phyloP scores from a whole-genome alignment of 1,140 invertebrate species.

The Caenorhabditis tropicalis region DNA sequence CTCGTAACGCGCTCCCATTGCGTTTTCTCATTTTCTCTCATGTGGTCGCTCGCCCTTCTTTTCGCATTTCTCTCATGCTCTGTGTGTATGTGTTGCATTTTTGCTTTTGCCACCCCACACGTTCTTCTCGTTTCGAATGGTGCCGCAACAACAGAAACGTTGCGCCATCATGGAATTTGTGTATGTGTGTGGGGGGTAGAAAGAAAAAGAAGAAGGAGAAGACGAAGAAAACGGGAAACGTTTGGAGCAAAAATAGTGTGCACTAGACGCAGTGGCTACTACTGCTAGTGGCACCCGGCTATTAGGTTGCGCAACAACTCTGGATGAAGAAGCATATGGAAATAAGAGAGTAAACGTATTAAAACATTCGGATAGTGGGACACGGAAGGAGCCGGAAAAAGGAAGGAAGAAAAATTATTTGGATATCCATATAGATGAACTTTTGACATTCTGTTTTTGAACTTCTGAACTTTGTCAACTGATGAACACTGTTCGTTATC shows the following conservation, averaged over 20 bases:
- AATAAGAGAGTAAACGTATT: slow-evolving; percentile 29
- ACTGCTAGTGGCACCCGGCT: neutral
- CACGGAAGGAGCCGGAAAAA: neutral
- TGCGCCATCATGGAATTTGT: slow-evolving; percentile 26
- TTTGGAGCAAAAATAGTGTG: neutral
- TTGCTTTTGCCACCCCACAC: slow-evolving; percentile 38
- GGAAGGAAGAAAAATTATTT: neutral
- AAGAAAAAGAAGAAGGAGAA: neutral
- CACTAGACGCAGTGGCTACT: neutral
- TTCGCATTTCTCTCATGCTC: neutral
- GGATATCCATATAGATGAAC: neutral
- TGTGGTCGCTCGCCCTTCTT: neutral
- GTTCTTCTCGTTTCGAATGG: slow-evolving; percentile 40
- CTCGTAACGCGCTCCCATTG: neutral
- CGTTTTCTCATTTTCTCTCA: neutral
- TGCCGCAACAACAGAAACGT: slow-evolving; percentile 2
- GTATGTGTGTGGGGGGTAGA: too few species aligned
- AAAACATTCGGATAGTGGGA: slow-evolving; percentile 14
- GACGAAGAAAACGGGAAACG: slow-evolving; percentile 11
- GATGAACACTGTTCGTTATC: too few species aligned
- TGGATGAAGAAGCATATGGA: slow-evolving; percentile 28
- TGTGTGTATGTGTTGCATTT: slow-evolving; percentile 38
- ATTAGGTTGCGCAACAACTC: slow-evolving; percentile 43
- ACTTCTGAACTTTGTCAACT: too few species aligned
- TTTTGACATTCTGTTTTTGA: neutral